Conservation (phyloP, 2,113 vertebrate genomes). For the Coptodon rendalli region DNA sequence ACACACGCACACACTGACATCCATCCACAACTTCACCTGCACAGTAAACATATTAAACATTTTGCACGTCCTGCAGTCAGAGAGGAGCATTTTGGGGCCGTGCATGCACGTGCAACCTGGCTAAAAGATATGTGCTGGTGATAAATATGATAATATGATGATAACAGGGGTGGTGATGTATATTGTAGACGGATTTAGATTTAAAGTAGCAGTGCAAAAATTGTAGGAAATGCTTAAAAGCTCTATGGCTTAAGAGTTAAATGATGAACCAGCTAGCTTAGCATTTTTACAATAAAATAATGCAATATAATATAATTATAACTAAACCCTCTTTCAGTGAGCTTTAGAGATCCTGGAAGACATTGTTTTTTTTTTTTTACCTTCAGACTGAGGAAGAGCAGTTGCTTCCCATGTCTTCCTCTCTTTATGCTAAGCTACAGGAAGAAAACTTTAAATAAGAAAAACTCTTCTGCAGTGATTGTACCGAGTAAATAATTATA, state of each 20-base stretch:
- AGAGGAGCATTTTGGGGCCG: not conserved
- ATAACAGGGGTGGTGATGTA: not conserved
- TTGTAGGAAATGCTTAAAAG: not conserved
- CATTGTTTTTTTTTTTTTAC: not conserved
- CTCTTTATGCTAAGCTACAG: not conserved
- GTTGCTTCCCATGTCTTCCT: not conserved
- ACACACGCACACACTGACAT: not conserved
- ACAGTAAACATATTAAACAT: not conserved
- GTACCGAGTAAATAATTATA: constrained; percentile 15
- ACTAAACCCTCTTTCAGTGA: not conserved
- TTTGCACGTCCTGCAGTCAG: not conserved
- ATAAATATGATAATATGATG: not conserved
- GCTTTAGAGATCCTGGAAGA: not conserved
- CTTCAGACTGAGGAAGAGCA: not conserved
- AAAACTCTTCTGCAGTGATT: not conserved
- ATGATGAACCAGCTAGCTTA: not conserved
- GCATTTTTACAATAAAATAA: not conserved
- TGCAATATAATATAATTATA: not conserved
- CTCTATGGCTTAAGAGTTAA: not conserved
- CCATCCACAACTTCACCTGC: not conserved
- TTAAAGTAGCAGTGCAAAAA: not conserved
- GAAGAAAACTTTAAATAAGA: not conserved
- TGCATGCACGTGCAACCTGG: not conserved
- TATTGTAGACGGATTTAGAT: not conserved
- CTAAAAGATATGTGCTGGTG: not conserved